These are phyloP conservation scores for Saccostrea glomerata DNA, from an alignment of 1,140 invertebrate genomes.

Conservation along the genomic window DNA sequence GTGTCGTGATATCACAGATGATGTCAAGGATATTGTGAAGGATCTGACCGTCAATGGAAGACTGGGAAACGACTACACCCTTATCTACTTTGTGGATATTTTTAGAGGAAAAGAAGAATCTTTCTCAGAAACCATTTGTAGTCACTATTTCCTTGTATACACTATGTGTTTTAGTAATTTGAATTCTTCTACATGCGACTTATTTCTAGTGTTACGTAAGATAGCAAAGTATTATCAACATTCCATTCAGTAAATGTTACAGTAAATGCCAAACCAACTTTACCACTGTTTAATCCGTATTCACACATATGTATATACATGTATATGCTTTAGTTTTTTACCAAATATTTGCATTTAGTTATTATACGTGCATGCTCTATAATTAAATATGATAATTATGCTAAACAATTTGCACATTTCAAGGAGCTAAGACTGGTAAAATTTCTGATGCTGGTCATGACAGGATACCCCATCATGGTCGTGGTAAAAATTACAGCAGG, in stretches of 20 bases:
- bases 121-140: too few relatives aligned
- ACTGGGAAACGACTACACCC: constrained; percentile 84
- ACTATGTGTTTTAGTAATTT: too few relatives aligned
- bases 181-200: too few relatives aligned
- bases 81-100: constrained; percentile 90
- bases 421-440: constrained; percentile 62
- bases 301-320: not conserved
- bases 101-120: constrained; percentile 85
- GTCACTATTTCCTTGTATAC: too few relatives aligned
- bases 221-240: too few relatives aligned
- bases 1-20: constrained; percentile 89
- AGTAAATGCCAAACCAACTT: not conserved
- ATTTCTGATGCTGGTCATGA: constrained; percentile 82
- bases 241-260: too few relatives aligned
- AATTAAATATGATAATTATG: too few relatives aligned
- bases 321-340: not conserved
- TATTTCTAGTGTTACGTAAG: too few relatives aligned
- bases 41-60: constrained; percentile 81
- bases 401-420: not conserved
- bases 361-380: too few relatives aligned
- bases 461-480: constrained; percentile 83
- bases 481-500: constrained; percentile 84
- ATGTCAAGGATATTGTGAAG: constrained; percentile 86
- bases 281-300: not conserved
- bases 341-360: not conserved